Evolutionary conservation across 2,797 vertebrate genomes (phyloP).

Genomic region (Spizella passerina): DNA sequence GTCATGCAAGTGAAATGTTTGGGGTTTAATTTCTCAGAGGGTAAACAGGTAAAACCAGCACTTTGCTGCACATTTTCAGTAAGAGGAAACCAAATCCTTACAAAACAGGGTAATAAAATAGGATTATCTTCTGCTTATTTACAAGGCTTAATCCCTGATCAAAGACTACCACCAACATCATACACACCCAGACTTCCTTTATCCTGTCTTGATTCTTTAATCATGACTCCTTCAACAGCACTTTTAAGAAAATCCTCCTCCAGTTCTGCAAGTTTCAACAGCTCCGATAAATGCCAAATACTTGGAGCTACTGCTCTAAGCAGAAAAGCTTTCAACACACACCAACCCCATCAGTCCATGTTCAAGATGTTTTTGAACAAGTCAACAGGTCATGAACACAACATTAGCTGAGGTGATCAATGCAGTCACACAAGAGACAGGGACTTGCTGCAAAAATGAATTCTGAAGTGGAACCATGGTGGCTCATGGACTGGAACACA

Average conservation of each 20-base stretch:
- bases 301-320: not conserved
- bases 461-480: not conserved
- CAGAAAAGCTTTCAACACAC: not conserved
- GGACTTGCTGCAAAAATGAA: not conserved
- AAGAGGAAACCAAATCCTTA: not conserved
- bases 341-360: not conserved
- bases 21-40: not conserved
- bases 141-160: not conserved
- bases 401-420: not conserved
- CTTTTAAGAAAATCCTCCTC: not conserved
- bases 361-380: not conserved
- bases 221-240: not conserved
- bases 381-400: not conserved
- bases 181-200: not conserved
- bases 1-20: rapidly evolving
- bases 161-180: not conserved
- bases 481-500: not conserved
- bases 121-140: not conserved
- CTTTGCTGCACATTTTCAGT: not conserved
- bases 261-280: not conserved
- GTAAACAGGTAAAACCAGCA: not conserved
- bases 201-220: not conserved
- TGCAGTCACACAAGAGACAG: not conserved
- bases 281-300: not conserved
- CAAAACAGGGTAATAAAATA: not conserved